Evolutionary conservation across 2,113 vertebrate genomes (phyloP).

Genomic region (Semnornis frantzii): DNA sequence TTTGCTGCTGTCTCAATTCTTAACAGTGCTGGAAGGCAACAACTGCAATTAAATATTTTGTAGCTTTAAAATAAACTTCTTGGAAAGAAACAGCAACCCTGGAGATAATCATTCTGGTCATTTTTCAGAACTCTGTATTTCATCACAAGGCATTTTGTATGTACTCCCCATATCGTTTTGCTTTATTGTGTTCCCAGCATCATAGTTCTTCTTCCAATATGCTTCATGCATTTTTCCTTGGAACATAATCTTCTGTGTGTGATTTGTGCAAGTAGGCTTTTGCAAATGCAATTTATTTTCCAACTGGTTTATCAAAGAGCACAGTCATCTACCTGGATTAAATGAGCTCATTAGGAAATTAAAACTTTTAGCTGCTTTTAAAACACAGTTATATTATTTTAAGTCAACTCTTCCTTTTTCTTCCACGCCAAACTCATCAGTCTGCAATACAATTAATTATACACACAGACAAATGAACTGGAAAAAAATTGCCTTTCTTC

Average conservation of each 20-base stretch:
- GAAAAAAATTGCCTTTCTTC: constrained; percentile 23
- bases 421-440: background rate
- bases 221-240: constrained; percentile 8
- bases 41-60: background rate
- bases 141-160: constrained; percentile 25
- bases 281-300: constrained; percentile 57
- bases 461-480: constrained; percentile 21
- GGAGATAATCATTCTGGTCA: background rate
- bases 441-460: constrained; percentile 34
- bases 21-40: background rate
- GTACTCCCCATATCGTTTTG: constrained; percentile 10
- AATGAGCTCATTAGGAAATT: constrained; percentile 50
- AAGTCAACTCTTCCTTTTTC: background rate
- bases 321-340: constrained; percentile 31
- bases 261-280: background rate
- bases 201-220: background rate
- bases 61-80: background rate
- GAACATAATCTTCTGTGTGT: constrained; percentile 28
- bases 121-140: background rate
- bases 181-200: constrained; percentile 26
- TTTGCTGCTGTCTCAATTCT: background rate
- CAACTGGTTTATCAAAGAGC: constrained; percentile 33
- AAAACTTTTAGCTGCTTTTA: constrained; percentile 32
- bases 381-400: background rate
- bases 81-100: constrained; percentile 1